These are phyloP conservation scores for Pterostichus niger DNA, from an alignment of 2,888 invertebrate species.

Conservation along the genomic window DNA sequence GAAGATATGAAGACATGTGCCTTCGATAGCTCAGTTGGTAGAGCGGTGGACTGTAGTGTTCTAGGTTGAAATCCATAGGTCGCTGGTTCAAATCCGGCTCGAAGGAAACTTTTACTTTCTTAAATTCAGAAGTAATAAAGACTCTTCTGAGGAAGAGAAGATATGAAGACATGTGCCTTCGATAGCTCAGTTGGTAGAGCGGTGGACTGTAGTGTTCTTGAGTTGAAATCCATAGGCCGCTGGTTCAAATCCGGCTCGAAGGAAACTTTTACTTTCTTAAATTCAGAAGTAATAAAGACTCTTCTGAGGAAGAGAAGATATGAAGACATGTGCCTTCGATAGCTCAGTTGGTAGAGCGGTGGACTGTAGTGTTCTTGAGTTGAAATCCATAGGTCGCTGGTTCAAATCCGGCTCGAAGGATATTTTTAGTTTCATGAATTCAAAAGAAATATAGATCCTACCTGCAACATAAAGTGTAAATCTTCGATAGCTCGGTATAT, in stretches of 20 bases:
- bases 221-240: not conserved
- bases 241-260: too few relatives aligned
- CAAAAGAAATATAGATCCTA: not conserved
- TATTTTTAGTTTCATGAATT: not conserved
- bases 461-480: not conserved
- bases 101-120: not conserved
- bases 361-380: not conserved
- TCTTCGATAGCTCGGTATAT: too few relatives aligned
- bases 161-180: too few relatives aligned
- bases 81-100: constrained; percentile 14
- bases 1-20: not conserved
- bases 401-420: constrained; percentile 20
- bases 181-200: constrained; percentile 22
- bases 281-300: not conserved
- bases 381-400: not conserved
- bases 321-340: not conserved
- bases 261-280: not conserved
- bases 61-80: not conserved
- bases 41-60: too few relatives aligned
- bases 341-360: not conserved
- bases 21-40: not conserved
- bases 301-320: not conserved
- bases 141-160: too few relatives aligned
- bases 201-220: constrained; percentile 1
- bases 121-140: not conserved